phyloP scores from a whole-genome alignment of 2,888 invertebrate genomes.

The Drosophila bunnanda region DNA sequence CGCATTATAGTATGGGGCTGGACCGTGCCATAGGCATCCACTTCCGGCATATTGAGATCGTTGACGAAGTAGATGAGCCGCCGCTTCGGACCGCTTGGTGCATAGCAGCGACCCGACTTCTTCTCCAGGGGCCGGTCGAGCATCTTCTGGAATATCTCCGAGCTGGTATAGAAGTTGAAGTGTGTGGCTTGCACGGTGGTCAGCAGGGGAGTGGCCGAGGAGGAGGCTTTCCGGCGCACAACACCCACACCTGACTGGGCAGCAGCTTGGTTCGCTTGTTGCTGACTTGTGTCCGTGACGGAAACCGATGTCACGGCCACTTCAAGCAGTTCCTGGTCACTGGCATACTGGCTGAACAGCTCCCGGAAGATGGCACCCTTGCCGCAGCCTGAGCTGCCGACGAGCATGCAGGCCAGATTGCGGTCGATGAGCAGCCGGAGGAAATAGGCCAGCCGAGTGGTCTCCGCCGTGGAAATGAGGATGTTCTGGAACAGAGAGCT shows the following conservation, averaged over 20 bases:
- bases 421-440: conserved; percentile 92
- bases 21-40: conserved; percentile 97
- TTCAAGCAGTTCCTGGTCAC: conserved; percentile 85
- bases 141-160: conserved; percentile 94
- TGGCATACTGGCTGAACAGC: conserved; percentile 84
- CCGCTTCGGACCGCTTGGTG: conserved; percentile 92
- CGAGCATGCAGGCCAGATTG: conserved; percentile 94
- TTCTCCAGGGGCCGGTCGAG: conserved; percentile 97
- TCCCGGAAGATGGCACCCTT: conserved; percentile 96
- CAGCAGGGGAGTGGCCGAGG: conserved; percentile 59
- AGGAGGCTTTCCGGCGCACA: conserved; percentile 85
- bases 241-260: conserved; percentile 9
- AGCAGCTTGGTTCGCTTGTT: conserved; percentile 1
- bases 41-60: conserved; percentile 99
- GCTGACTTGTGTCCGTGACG: conserved; percentile 83
- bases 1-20: conserved; percentile 97
- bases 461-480: conserved; percentile 95
- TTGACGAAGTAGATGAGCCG: conserved; percentile 96
- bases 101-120: conserved; percentile 96
- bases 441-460: conserved; percentile 94
- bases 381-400: conserved; percentile 95
- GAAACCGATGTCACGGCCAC: conserved; percentile 87
- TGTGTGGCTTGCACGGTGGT: conserved; percentile 81
- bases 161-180: conserved; percentile 97
- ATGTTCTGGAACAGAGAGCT: conserved; percentile 86